These are phyloP conservation scores for Rhinoraja longicauda DNA, from an alignment of 2,797 vertebrate species.

Conservation along the genomic window DNA sequence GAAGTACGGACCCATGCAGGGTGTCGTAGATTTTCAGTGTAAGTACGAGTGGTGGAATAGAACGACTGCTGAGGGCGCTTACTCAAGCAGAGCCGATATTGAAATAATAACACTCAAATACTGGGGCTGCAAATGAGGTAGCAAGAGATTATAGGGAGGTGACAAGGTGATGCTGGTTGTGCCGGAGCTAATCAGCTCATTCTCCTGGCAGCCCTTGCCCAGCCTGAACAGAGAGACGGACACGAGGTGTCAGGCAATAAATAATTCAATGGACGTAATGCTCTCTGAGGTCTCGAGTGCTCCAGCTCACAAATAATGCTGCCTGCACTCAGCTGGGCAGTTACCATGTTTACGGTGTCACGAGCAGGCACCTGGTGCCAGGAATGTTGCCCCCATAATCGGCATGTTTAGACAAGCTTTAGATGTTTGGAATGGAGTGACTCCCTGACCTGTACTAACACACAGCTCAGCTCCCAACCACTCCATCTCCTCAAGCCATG, in stretches of 20 bases:
- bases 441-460: conserved; percentile 10
- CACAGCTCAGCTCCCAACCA: background rate
- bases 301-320: background rate
- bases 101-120: background rate
- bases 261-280: background rate
- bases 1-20: background rate
- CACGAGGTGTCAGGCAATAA: background rate
- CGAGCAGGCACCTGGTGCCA: background rate
- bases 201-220: background rate
- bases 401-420: background rate
- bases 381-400: background rate
- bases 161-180: no score
- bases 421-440: background rate
- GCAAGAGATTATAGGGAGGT: background rate
- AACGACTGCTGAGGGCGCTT: background rate
- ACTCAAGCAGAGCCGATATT: background rate
- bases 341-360: background rate
- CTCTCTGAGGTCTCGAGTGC: background rate
- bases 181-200: background rate
- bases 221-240: background rate
- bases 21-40: background rate
- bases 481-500: conserved; percentile 17
- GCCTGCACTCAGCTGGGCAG: background rate
- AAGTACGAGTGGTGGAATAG: background rate
- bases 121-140: background rate